Conservation (phyloP, 2,888 invertebrate species). For the Unio delphinus region DNA sequence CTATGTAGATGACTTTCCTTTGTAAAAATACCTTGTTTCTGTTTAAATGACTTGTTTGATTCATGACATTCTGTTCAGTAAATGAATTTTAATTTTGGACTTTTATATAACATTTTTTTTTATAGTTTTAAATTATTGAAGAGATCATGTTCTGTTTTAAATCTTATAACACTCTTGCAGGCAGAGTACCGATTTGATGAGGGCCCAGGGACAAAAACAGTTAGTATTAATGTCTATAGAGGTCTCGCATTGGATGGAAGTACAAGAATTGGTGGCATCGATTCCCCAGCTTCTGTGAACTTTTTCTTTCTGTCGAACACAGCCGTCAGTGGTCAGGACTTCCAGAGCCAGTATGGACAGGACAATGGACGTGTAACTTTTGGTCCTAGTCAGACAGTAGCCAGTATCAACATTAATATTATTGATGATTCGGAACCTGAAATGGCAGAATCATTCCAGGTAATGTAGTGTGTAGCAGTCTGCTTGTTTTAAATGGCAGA, state of each 20-base stretch:
- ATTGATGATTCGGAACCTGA: conserved; percentile 62
- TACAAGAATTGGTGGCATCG: conserved; percentile 55
- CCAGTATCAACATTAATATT: conserved; percentile 53
- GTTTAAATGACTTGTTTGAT: too few relatives aligned
- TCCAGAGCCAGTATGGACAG: conserved; percentile 31
- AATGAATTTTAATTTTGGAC: too few relatives aligned
- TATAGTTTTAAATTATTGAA: too few relatives aligned
- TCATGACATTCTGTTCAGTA: too few relatives aligned
- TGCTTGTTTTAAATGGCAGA: too few relatives aligned
- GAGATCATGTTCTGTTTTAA: too few relatives aligned
- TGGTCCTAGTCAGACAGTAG: conserved; percentile 38
- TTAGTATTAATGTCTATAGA: conserved; percentile 48
- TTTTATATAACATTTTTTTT: too few relatives aligned
- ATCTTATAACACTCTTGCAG: conserved; percentile 39
- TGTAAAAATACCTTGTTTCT: too few relatives aligned
- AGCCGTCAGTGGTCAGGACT: conserved; percentile 52
- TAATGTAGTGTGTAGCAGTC: conserved; percentile 11
- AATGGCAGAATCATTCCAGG: conserved; percentile 54
- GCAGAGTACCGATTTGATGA: conserved; percentile 58
- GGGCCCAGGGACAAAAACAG: conserved; percentile 29
- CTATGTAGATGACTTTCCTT: too few relatives aligned
- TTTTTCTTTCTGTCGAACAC: conserved; percentile 38
- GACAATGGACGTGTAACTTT: conserved; percentile 56
- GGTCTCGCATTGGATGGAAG: conserved; percentile 55
- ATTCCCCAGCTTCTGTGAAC: conserved; percentile 46